Percentiles rank a stretch among this genome's conserved stretches.
These are phyloP conservation scores for Eciton burchellii DNA, from an alignment of 1,140 invertebrate genomes.

Conservation along the genomic window DNA sequence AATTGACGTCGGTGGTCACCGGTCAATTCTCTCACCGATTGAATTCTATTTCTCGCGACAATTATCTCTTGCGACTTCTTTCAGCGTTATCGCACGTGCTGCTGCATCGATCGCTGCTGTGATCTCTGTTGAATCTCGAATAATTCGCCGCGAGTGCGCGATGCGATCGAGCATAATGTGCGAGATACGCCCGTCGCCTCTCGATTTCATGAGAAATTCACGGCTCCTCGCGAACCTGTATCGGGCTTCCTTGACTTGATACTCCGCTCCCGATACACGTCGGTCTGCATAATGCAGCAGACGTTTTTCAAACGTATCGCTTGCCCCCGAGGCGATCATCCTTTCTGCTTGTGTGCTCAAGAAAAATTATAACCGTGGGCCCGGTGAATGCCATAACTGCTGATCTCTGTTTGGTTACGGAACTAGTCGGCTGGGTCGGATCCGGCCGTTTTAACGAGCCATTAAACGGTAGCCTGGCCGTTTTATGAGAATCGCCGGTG, in stretches of 20 bases:
- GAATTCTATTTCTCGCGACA: too few species aligned
- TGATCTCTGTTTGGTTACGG: slow-evolving; percentile 59
- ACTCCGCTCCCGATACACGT: slow-evolving; percentile 6
- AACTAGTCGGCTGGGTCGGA: slow-evolving; percentile 47
- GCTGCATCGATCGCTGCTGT: not conserved
- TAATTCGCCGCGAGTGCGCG: not conserved
- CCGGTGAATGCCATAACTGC: slow-evolving; percentile 62
- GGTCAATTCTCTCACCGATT: not conserved
- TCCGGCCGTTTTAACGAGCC: slow-evolving; percentile 67
- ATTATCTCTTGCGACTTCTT: too few species aligned
- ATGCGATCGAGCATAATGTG: not conserved
- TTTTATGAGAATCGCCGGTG: slow-evolving; percentile 41
- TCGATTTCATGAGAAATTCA: slow-evolving; percentile 52
- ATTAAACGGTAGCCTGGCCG: slow-evolving; percentile 63
- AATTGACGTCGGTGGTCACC: not conserved
- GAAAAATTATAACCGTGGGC: slow-evolving; percentile 66
- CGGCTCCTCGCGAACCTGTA: not conserved
- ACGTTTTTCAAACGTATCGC: slow-evolving; percentile 45
- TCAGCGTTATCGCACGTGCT: not conserved
- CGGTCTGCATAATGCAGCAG: slow-evolving; percentile 36
- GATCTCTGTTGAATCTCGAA: not conserved
- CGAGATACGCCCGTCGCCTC: not conserved
- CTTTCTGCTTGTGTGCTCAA: slow-evolving; percentile 43
- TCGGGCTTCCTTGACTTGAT: slow-evolving; percentile 19
- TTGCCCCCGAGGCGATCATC: slow-evolving; percentile 39